A percentile compares a stretch with the other conserved stretches of the same genome.
These are phyloP conservation scores for Ceratosolen fusciceps DNA, from an alignment of 1,140 invertebrate genomes.

Conservation along the genomic window DNA sequence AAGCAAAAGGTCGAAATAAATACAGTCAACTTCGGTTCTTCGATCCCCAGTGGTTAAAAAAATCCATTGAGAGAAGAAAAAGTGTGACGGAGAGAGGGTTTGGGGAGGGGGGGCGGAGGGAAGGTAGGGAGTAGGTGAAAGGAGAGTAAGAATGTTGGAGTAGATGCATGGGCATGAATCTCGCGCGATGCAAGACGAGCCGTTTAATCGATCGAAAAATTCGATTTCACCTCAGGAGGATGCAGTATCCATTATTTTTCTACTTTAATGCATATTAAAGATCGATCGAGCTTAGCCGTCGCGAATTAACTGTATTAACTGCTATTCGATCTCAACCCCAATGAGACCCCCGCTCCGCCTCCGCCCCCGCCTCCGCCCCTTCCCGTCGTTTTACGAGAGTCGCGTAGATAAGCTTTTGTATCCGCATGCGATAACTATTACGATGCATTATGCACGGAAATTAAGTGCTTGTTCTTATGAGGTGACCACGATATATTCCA, in stretches of 20 bases:
- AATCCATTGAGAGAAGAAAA: background rate
- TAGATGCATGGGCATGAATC: background rate
- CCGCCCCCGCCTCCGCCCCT: too few species aligned
- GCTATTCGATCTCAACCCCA: background rate
- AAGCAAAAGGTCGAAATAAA: constrained; percentile 11
- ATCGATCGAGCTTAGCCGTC: constrained; percentile 14
- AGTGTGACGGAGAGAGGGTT: background rate
- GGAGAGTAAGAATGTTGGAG: background rate
- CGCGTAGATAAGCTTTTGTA: background rate
- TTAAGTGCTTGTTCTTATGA: too few species aligned
- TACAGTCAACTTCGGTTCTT: constrained; percentile 11
- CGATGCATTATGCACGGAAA: background rate
- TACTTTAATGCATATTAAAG: constrained; percentile 41
- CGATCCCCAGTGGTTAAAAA: background rate
- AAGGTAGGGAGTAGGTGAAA: background rate
- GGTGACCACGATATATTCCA: too few species aligned
- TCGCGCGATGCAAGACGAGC: background rate
- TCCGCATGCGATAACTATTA: background rate
- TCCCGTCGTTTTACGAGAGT: constrained; percentile 5
- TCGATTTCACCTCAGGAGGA: constrained; percentile 22
- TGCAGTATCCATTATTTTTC: constrained; percentile 33
- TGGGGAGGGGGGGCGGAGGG: background rate
- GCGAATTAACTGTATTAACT: background rate
- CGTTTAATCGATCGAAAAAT: constrained; percentile 44
- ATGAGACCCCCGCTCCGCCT: too few species aligned